A percentile compares a stretch with the other conserved stretches of the same genome.
phyloP scores from a whole-genome alignment of 2,888 invertebrate species.

The Perdita meconis region DNA sequence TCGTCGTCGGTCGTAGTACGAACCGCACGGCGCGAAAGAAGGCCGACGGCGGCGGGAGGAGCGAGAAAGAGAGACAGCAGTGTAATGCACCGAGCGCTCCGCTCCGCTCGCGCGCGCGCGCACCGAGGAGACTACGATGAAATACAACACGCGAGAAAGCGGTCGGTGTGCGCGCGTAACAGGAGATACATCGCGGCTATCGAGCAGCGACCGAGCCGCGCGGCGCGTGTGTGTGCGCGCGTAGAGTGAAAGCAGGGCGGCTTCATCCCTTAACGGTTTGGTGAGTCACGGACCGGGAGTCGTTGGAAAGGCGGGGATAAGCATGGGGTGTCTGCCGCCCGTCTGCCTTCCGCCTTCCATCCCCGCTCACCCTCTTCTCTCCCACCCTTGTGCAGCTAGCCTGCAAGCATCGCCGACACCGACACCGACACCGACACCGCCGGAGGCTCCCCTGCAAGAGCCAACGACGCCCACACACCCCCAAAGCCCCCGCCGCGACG shows the following conservation, averaged over 20 bases:
- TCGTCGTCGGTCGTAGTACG: constrained; percentile 20
- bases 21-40: constrained; percentile 28
- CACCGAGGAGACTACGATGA: constrained; percentile 24
- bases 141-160: constrained; percentile 45
- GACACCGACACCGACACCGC: constrained; percentile 31
- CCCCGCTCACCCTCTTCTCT: constrained; percentile 54
- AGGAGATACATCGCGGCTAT: constrained; percentile 50
- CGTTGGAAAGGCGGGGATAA: constrained; percentile 74
- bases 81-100: constrained; percentile 46
- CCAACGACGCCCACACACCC: constrained; percentile 43
- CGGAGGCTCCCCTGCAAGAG: constrained; percentile 38
- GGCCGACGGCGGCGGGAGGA: not conserved
- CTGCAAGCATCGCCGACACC: constrained; percentile 44
- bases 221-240: no score
- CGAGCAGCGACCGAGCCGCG: constrained; percentile 17
- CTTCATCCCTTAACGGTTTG: constrained; percentile 83
- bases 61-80: constrained; percentile 11
- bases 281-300: constrained; percentile 80
- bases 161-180: constrained; percentile 39
- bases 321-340: constrained; percentile 83
- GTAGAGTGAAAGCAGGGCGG: constrained; percentile 77
- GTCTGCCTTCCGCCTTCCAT: constrained; percentile 82
- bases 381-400: constrained; percentile 39
- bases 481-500: constrained; percentile 20
- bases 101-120: not conserved